phyloP scores from a whole-genome alignment of 2,113 vertebrate species.

The Romanogobio albipinnatus region DNA sequence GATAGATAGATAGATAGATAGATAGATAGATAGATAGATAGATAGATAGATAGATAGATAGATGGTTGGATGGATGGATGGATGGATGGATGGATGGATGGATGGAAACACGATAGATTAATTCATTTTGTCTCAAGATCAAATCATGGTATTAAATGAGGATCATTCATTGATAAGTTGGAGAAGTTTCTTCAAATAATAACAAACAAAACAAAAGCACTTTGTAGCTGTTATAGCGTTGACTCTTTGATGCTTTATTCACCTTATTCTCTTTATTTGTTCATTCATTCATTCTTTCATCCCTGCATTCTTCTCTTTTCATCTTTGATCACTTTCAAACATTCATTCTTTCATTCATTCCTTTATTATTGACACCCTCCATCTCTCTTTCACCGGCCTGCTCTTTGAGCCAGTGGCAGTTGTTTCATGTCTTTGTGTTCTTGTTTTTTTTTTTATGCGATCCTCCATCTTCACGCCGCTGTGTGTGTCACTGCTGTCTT shows the following conservation, averaged over 20 bases:
- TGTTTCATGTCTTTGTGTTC: background rate
- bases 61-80: background rate
- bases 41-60: background rate
- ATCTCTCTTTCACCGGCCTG: background rate
- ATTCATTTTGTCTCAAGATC: background rate
- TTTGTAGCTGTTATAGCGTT: background rate
- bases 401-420: background rate
- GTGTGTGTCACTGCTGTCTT: conserved; percentile 62
- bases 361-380: background rate
- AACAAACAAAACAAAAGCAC: too few species aligned
- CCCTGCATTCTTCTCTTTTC: background rate
- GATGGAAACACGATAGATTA: background rate
- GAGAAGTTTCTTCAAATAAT: background rate
- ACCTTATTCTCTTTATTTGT: conserved; percentile 26
- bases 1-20: background rate
- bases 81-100: background rate
- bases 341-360: background rate
- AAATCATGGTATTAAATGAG: background rate
- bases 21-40: background rate
- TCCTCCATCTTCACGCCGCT: background rate
- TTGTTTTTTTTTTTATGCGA: background rate
- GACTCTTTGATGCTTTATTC: conserved; percentile 27
- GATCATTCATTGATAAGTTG: background rate
- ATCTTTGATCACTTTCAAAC: background rate
- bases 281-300: conserved; percentile 16